Evolutionary conservation across 2,888 invertebrate species (phyloP), one percentile per base, ranked within the genome.

Genomic region (Stenchaetothrips biformis): DNA sequence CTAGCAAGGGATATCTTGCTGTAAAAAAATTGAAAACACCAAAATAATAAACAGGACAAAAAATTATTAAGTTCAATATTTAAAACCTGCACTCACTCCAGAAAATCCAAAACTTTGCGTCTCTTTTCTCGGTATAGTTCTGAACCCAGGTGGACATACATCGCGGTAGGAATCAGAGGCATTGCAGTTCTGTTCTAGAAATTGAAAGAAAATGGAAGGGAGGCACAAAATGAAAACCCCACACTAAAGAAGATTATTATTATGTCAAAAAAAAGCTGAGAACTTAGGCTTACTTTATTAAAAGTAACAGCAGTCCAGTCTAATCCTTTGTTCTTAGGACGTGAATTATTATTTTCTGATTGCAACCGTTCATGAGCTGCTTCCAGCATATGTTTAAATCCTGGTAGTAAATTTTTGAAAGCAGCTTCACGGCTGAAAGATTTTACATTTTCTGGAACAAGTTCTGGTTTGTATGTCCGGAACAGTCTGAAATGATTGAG

Each of bases 391-490:
- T 25, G 67, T 25, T n/a, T 11, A 21, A 74, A 74, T 11, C 67
- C 67, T 7, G 67, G 67, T 7, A 11, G 11, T 21, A 79, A 25
- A 62, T 0, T 21, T 48, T 48, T 80, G 59, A 81, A 79, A 49
- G 81, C 79, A 18, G n/a, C 6, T 18, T 80, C 62, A 8, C 62
- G 25, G 48, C 77, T 80, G 48, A 77, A 53, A 7, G 81, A 79
- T 67, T 47, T 47, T 21, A 79, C 21, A 21, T 48, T 80, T 59
- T 81, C 81, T 37, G 81, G 81, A 1, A 81, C 81, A 67, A 79
- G 79, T 78, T 81, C 81, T 62, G 81, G 81, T 79, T 80, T 81
- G 49, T 78, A 81, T 16, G 77, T 49, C 48, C 80, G 80, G 74
- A 80, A 81, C 21, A 81, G 67, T 48, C 81, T 81, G 37, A 21